phyloP scores from a whole-genome alignment of 2,888 invertebrate genomes.

The Yponomeuta evonymella region DNA sequence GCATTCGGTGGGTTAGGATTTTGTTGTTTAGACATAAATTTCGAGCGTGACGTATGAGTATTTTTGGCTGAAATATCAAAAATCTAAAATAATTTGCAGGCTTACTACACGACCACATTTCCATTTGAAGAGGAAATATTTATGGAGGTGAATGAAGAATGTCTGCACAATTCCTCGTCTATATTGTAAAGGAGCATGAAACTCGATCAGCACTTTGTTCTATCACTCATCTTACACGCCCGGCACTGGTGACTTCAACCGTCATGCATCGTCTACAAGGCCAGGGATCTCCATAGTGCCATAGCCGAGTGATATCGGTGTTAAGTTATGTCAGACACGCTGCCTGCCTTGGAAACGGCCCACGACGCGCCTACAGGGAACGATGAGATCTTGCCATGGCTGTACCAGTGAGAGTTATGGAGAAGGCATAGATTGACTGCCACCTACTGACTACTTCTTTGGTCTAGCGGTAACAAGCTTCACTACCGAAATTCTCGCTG shows the following conservation, averaged over 20 bases:
- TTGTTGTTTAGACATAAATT: no score
- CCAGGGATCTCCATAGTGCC: not conserved
- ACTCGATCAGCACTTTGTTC: not conserved
- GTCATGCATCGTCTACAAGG: not conserved
- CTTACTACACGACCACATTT: no score
- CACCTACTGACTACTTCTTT: no score
- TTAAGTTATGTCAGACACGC: slow-evolving; percentile 39
- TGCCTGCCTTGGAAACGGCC: slow-evolving; percentile 44
- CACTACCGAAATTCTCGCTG: no score
- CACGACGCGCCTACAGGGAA: slow-evolving; percentile 33
- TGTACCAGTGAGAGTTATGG: not conserved
- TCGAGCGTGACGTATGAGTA: no score
- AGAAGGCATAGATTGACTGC: not conserved
- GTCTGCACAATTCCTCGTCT: no score
- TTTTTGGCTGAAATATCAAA: no score
- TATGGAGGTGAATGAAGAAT: no score
- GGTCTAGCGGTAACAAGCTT: no score
- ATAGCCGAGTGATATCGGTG: not conserved
- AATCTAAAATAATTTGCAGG: no score
- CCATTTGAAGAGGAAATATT: no score
- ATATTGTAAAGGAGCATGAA: not conserved
- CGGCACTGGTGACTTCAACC: not conserved
- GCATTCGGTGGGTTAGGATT: no score
- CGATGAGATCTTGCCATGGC: slow-evolving; percentile 23
- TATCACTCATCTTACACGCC: not conserved